Conservation (phyloP, 2,888 invertebrate species). For the Rhodophaea formosa region DNA sequence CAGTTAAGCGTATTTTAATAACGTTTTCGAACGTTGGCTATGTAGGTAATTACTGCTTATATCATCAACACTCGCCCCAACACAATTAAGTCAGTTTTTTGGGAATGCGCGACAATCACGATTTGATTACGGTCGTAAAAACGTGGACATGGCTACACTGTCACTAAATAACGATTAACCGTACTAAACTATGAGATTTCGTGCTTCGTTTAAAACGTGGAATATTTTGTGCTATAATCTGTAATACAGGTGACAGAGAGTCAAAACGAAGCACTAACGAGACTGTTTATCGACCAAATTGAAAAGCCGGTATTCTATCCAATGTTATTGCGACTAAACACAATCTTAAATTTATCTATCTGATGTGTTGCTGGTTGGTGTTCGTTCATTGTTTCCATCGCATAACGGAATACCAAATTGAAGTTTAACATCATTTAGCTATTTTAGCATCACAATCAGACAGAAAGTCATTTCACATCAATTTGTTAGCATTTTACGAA, state of each 20-base stretch:
- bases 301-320: conserved; percentile 6
- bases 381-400: conserved; percentile 12
- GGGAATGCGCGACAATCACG: conserved; percentile 71
- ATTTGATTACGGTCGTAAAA: conserved; percentile 71
- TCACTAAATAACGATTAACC: conserved; percentile 55
- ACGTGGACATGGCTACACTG: conserved; percentile 56
- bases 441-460: conserved; percentile 18
- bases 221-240: conserved; percentile 21
- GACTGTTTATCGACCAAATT: conserved; percentile 4
- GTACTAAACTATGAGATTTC: conserved; percentile 38
- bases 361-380: conserved; percentile 5
- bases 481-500: conserved; percentile 23
- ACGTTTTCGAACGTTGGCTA: conserved; percentile 62
- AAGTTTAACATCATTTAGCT: conserved; percentile 16
- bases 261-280: conserved; percentile 3
- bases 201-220: conserved; percentile 22
- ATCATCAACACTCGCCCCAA: conserved; percentile 72
- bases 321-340: conserved; percentile 5
- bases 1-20: conserved; percentile 78
- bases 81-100: conserved; percentile 75
- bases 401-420: conserved; percentile 12
- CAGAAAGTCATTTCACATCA: conserved; percentile 19
- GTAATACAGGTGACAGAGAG: conserved; percentile 24
- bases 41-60: conserved; percentile 71
- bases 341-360: conserved; percentile 9